Evolutionary conservation across 2,888 invertebrate species (phyloP), one percentile per base, ranked within the genome.

Genomic region (Acleris literana): DNA sequence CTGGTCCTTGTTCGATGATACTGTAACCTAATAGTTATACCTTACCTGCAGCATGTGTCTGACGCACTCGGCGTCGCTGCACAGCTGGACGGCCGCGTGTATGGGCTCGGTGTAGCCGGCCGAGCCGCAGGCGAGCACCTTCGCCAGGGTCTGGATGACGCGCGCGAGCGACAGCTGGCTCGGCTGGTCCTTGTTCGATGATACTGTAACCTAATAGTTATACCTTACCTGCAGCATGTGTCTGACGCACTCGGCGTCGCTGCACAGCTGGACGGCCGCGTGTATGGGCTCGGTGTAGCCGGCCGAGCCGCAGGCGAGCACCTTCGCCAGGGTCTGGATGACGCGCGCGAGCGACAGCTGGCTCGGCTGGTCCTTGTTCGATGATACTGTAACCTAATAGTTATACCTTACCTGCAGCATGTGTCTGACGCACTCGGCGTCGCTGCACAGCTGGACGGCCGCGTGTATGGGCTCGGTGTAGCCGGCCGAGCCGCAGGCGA

Each of bases 361-460:
- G 13, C 70, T 17, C 54, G 5, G 4, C 0, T 69, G 61, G 6
- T 68, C 73, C 16, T 65, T 64, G 17, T 59, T 65, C 0, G 66
- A 58, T 1, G 70, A 59, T 54, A 73, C 18, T 17, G 17, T 25
- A 25, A 22, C n/a, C n/a, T n/a, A n/a, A n/a, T n/a, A n/a, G n/a
- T n/a, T n/a, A n/a, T n/a, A n/a, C n/a, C n/a, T n/a, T n/a, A n/a
- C 78, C 70, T 71, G 74, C 17, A 74, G 53, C 16, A 74, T 17
- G 1, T 64, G 55, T 2, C 43, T 57, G 1, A 71, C 64, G n/a
- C 51, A 76, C 29, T 6, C 72, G 67, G 71, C 51, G 13, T 69
- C 68, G 16, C 69, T 70, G 64, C 78, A 80, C 43, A 73, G 55
- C 9, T 64, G 16, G 22, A 70, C 51, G 0, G 74, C 72, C 48